phyloP scores from a whole-genome alignment of 1,140 invertebrate species.

The Schlechtendalia chinensis region DNA sequence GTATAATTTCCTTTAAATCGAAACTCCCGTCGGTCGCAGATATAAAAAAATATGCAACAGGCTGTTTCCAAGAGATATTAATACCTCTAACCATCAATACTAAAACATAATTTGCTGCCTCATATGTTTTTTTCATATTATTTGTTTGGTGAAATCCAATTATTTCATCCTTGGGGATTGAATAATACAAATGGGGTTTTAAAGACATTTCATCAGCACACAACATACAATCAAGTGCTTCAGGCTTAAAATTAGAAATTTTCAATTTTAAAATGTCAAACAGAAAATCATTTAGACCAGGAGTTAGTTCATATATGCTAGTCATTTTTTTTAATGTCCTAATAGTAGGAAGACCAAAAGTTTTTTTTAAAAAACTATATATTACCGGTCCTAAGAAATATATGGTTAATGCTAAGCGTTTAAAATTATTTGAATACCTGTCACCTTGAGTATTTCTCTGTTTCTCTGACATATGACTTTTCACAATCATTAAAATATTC shows the following conservation, averaged over 20 bases:
- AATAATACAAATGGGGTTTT: conserved; percentile 25
- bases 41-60: conserved; percentile 7
- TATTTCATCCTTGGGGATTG: conserved; percentile 3
- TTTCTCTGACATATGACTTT: background rate
- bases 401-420: background rate
- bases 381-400: conserved; percentile 1
- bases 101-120: background rate
- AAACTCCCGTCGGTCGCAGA: background rate
- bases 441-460: background rate
- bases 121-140: conserved; percentile 1
- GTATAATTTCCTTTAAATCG: background rate
- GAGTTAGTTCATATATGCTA: background rate
- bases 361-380: background rate
- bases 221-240: background rate
- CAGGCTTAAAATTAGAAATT: background rate
- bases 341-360: background rate
- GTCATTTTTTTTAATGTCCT: background rate
- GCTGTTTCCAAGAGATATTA: conserved; percentile 7
- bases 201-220: conserved; percentile 7
- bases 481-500: background rate
- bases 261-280: conserved; percentile 8
- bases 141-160: conserved; percentile 5
- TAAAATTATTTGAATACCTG: background rate
- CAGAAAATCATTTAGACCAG: background rate
- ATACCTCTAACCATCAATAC: conserved; percentile 3